Evolutionary conservation across 2,113 vertebrate genomes (phyloP).

Genomic region (Opisthocomus hoazin): DNA sequence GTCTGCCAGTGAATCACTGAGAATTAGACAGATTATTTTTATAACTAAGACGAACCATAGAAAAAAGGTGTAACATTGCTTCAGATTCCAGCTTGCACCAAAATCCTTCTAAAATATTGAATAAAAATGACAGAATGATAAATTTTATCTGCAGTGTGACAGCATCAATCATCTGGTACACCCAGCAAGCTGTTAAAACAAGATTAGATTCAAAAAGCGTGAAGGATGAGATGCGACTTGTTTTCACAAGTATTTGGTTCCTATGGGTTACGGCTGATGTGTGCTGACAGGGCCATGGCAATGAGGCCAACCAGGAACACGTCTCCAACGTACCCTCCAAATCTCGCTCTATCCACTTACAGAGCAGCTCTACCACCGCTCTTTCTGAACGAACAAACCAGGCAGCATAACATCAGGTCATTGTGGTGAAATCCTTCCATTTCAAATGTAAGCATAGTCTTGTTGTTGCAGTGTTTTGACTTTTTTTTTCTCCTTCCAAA

Average conservation of each 20-base stretch:
- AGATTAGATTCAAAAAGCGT: neutral
- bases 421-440: neutral
- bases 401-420: neutral
- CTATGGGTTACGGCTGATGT: neutral
- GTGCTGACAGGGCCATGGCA: neutral
- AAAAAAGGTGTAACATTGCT: neutral
- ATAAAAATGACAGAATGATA: conserved; percentile 4
- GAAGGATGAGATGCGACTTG: neutral
- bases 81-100: neutral
- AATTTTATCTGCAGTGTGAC: neutral
- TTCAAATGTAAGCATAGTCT: neutral
- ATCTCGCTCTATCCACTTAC: neutral
- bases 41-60: neutral
- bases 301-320: neutral
- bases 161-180: conserved; percentile 15
- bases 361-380: neutral
- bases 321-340: neutral
- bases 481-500: neutral
- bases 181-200: neutral
- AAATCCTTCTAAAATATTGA: neutral
- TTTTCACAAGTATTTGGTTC: neutral
- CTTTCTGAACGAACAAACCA: neutral
- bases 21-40: neutral
- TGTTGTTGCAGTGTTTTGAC: neutral
- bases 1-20: neutral